A percentile compares a stretch with the other conserved stretches of the same genome.
phyloP scores from a whole-genome alignment of 1,140 invertebrate genomes.

The Aphaenogaster floridana region DNA sequence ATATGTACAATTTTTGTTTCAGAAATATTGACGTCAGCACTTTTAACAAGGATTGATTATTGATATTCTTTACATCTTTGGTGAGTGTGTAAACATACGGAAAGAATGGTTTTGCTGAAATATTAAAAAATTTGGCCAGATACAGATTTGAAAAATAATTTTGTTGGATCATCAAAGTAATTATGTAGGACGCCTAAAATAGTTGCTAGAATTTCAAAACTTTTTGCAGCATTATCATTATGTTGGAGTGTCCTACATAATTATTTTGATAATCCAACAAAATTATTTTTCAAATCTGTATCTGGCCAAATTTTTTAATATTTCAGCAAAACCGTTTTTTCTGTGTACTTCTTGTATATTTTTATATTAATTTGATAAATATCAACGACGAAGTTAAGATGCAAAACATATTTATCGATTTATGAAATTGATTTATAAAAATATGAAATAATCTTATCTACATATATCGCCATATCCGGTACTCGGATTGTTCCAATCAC shows the following conservation, averaged over 20 bases:
- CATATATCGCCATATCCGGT: not conserved
- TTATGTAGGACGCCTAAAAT: too few relatives aligned
- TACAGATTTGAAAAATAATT: too few relatives aligned
- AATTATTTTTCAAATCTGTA: too few relatives aligned
- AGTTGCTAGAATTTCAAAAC: too few relatives aligned
- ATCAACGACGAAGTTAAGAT: not conserved
- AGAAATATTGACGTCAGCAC: not conserved
- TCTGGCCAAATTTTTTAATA: too few relatives aligned
- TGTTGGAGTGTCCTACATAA: too few relatives aligned
- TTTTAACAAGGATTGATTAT: constrained; percentile 10
- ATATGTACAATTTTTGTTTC: not conserved
- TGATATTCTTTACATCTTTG: not conserved
- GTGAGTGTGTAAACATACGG: not conserved
- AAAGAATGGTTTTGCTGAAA: too few relatives aligned
- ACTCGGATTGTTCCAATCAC: not conserved
- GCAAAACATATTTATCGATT: not conserved
- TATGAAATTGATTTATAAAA: not conserved
- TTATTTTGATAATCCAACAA: too few relatives aligned
- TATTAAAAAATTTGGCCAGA: too few relatives aligned
- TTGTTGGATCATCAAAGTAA: too few relatives aligned
- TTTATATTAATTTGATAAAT: not conserved
- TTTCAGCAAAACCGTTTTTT: too few relatives aligned
- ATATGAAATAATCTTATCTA: constrained; percentile 10
- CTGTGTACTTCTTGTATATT: not conserved
- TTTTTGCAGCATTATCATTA: too few relatives aligned